Percentiles rank a stretch among this genome's conserved stretches.
These are phyloP conservation scores for Kryphioiulus occultus DNA, from an alignment of 2,888 invertebrate genomes.

Conservation along the genomic window DNA sequence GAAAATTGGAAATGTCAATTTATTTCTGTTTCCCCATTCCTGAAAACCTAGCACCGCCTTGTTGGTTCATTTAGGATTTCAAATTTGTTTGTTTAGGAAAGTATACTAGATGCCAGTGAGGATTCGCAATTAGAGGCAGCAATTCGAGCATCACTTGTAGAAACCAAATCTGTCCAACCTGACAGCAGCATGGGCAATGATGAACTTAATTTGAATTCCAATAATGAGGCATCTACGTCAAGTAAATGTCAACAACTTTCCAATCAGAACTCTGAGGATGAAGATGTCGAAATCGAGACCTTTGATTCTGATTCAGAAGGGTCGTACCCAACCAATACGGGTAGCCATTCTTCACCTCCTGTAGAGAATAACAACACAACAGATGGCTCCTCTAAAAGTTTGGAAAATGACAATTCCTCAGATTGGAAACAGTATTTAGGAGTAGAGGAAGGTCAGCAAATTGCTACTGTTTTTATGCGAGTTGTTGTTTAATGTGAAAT, in stretches of 20 bases:
- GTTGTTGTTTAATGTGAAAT: too few relatives aligned
- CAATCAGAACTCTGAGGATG: slow-evolving; percentile 43
- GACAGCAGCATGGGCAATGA: neutral
- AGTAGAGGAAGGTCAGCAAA: slow-evolving; percentile 31
- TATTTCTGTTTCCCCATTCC: neutral
- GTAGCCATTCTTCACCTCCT: neutral
- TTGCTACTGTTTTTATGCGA: neutral
- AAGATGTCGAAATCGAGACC: slow-evolving; percentile 52
- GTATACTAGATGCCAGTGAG: slow-evolving; percentile 64
- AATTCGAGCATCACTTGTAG: slow-evolving; percentile 63
- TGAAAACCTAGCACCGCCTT: too few relatives aligned
- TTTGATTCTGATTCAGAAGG: slow-evolving; percentile 53
- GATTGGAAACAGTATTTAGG: slow-evolving; percentile 49
- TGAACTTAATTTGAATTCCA: neutral
- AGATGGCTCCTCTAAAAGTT: neutral
- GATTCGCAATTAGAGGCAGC: slow-evolving; percentile 65
- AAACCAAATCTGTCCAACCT: slow-evolving; percentile 51
- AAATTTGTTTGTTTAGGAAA: slow-evolving; percentile 52
- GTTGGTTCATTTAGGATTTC: neutral
- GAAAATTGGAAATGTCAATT: neutral
- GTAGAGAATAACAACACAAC: neutral
- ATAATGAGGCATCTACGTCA: slow-evolving; percentile 13
- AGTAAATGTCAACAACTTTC: slow-evolving; percentile 25
- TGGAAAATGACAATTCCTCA: neutral
- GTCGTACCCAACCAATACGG: neutral